phyloP scores from a whole-genome alignment of 2,113 vertebrate genomes.

The Hiodon tergisus region DNA sequence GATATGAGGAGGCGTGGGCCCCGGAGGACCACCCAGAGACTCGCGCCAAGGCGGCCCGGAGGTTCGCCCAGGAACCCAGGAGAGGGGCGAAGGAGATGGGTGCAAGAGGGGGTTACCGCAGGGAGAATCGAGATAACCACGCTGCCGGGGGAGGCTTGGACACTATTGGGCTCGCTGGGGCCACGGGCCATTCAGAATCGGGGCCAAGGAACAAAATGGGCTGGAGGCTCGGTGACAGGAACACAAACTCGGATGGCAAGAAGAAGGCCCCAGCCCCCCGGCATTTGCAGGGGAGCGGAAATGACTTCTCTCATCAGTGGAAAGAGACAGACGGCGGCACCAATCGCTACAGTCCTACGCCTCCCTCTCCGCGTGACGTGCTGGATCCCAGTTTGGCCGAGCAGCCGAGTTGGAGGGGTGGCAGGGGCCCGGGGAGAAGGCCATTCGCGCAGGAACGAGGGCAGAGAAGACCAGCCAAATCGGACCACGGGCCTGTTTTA shows the following conservation, averaged over 20 bases:
- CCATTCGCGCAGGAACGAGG: slow-evolving; percentile 55
- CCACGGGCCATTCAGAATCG: slow-evolving; percentile 21
- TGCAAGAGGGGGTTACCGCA: slow-evolving; percentile 30
- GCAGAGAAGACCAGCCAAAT: slow-evolving; percentile 56
- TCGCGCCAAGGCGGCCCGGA: slow-evolving; percentile 39
- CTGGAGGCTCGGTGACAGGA: slow-evolving; percentile 30
- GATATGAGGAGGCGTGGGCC: slow-evolving; percentile 4
- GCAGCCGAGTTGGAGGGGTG: slow-evolving; percentile 39
- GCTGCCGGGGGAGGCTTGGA: slow-evolving; percentile 11
- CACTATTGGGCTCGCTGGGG: slow-evolving; percentile 15
- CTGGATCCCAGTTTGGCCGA: neutral
- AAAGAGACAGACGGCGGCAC: slow-evolving; percentile 51
- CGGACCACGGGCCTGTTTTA: slow-evolving; percentile 60
- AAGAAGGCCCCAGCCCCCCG: slow-evolving; percentile 55
- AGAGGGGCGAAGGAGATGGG: slow-evolving; percentile 36
- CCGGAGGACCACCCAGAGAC: slow-evolving; percentile 35
- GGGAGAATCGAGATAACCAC: slow-evolving; percentile 27
- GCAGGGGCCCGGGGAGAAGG: slow-evolving; percentile 54
- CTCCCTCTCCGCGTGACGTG: slow-evolving; percentile 25
- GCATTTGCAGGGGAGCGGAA: slow-evolving; percentile 64
- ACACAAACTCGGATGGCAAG: slow-evolving; percentile 43
- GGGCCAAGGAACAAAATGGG: slow-evolving; percentile 33
- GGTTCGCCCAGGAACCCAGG: slow-evolving; percentile 44
- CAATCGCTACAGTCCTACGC: slow-evolving; percentile 44
- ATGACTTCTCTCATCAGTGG: slow-evolving; percentile 54